phyloP scores from a whole-genome alignment of 2,113 vertebrate genomes.

The Fulica atra region DNA sequence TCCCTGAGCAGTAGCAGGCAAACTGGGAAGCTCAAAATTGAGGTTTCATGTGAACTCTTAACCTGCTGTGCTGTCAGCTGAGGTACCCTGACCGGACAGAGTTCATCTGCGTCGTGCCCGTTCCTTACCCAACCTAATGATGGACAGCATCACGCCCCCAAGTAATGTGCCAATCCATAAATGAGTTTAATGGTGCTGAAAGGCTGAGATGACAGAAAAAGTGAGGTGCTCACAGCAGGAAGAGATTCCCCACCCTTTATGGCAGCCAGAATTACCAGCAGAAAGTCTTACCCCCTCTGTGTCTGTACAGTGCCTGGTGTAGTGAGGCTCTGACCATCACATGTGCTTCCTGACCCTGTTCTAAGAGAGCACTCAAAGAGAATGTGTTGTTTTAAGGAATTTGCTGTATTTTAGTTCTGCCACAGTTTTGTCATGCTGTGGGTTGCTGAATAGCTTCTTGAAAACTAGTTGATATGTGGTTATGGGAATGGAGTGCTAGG shows the following conservation, averaged over 20 bases:
- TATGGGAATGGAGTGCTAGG: neutral
- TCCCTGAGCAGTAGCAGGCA: rapidly evolving
- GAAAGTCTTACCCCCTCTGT: neutral
- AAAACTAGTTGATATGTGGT: neutral
- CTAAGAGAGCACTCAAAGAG: neutral
- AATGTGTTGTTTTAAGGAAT: neutral
- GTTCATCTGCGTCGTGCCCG: rapidly evolving
- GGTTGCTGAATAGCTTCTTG: neutral
- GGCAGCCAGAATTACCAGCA: neutral
- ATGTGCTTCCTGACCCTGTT: neutral
- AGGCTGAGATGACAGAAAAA: neutral
- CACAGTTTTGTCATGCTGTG: neutral
- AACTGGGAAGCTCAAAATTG: neutral
- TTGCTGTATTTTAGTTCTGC: neutral
- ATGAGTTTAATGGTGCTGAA: neutral
- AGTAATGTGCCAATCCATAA: neutral
- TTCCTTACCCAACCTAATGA: neutral
- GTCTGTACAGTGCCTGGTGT: rapidly evolving
- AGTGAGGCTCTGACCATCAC: rapidly evolving
- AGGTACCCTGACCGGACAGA: neutral
- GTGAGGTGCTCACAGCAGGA: rapidly evolving
- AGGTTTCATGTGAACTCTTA: neutral
- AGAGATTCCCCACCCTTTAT: no score
- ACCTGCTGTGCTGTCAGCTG: rapidly evolving
- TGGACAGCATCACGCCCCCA: neutral